These are phyloP conservation scores for Caenorhabditis macrosperma DNA, from an alignment of 2,888 invertebrate genomes.

Conservation along the genomic window DNA sequence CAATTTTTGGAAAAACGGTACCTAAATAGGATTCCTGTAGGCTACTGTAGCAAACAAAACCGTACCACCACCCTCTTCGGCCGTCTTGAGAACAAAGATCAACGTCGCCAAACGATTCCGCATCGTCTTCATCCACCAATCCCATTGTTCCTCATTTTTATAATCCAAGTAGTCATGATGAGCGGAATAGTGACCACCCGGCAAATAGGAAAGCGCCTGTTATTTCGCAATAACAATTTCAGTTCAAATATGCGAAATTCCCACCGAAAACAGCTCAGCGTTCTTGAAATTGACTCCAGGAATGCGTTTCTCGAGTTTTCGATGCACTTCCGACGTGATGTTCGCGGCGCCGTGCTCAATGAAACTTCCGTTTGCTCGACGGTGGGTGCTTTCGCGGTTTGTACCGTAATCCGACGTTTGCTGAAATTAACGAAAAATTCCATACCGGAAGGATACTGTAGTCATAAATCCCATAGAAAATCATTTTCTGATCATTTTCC, in stretches of 20 bases:
- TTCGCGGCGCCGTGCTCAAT: constrained; percentile 8
- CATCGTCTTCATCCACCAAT: constrained; percentile 59
- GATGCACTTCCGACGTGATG: constrained; percentile 22
- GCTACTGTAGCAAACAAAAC: too few species aligned
- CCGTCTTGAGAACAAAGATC: constrained; percentile 63
- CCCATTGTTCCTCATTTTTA: constrained; percentile 22
- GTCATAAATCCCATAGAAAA: neutral
- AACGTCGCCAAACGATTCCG: constrained; percentile 73
- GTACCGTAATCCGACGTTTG: constrained; percentile 31
- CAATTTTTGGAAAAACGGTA: constrained; percentile 71
- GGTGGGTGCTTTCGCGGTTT: constrained; percentile 14
- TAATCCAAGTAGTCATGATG: constrained; percentile 60
- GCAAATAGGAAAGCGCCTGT: constrained; percentile 57
- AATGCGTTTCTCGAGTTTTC: constrained; percentile 2
- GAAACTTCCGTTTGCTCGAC: constrained; percentile 39
- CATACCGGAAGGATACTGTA: too few species aligned
- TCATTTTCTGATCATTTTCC: neutral
- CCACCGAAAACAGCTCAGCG: constrained; percentile 38
- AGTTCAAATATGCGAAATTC: neutral
- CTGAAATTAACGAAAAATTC: neutral
- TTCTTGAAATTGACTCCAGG: constrained; percentile 18
- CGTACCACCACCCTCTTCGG: constrained; percentile 50
- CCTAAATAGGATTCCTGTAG: constrained; percentile 44
- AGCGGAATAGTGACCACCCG: constrained; percentile 64
- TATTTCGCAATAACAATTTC: neutral